Base-by-base conservation (phyloP, 2,113 vertebrate species). In the Gymnarchus niloticus region DNA sequence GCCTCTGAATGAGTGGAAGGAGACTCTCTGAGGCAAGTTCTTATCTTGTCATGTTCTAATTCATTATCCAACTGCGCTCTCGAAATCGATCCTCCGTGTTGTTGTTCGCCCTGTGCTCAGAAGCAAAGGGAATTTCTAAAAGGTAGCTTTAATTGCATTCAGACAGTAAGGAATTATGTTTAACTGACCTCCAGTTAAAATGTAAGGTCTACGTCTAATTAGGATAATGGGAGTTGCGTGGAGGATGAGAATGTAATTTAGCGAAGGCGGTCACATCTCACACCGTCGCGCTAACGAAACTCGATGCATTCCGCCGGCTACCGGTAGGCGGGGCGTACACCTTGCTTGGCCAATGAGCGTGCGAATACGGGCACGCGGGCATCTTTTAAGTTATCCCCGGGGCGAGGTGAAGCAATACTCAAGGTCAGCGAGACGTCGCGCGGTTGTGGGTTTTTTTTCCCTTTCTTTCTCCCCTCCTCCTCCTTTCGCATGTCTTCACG, bases 401-500 rank as follows among this genome's bases (percentile, higher is more conserved):
- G n/a, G n/a, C n/a, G n/a, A n/a, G n/a, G 1, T n/a, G 59, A 8
- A 25, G 59, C 19, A n/a, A 21, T 12, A 3, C 48, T 81, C 77
- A 48, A 81, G 77, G 77, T 81, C 77, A 28, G 25, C 10, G 0
- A 9, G 19, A 44, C 14, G 48, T 49, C 9, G 7, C 5, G n/a
- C 14, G 46, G 33, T 5, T 41, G 65, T n/a, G n/a, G n/a, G n/a
- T n/a, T n/a, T n/a, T n/a, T n/a, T n/a, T n/a, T n/a, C n/a, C n/a
- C n/a, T n/a, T n/a, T n/a, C n/a, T 73, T 73, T 73, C 41, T 69
- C 14, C 65, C 5, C 12, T 17, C 33, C 28, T 14, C 33, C 33
- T 69, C 4, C n/a, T n/a, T n/a, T 92, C 93, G 93, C 93, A 94
- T 92, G 90, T 91, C 89, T 92, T 94, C 92, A 92, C 93, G 93